A percentile compares a stretch with the other conserved stretches of the same genome.
These are phyloP conservation scores for Phytoseiulus persimilis DNA, from an alignment of 2,888 invertebrate genomes.

Conservation along the genomic window DNA sequence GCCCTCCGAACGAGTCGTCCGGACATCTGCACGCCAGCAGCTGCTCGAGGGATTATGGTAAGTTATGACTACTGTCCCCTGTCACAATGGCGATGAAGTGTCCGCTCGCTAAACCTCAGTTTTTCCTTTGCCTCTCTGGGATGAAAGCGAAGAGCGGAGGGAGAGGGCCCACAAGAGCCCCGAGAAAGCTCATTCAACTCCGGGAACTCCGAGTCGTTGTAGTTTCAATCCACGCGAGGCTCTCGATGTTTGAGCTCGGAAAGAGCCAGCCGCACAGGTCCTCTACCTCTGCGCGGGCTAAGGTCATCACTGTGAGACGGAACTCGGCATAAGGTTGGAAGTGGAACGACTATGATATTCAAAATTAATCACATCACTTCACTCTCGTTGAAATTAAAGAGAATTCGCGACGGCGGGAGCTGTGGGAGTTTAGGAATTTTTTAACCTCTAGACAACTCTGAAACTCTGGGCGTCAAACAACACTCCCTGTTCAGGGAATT, in stretches of 20 bases:
- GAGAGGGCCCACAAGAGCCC: neutral
- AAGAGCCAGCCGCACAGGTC: neutral
- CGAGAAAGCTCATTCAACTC: neutral
- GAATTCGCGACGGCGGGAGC: neutral
- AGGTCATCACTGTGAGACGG: neutral
- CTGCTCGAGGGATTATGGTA: neutral
- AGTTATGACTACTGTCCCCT: neutral
- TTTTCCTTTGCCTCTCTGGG: neutral
- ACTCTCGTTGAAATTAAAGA: neutral
- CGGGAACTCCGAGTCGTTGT: neutral
- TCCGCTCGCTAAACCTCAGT: neutral
- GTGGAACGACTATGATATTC: neutral
- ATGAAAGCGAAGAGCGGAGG: neutral
- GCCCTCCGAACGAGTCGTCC: neutral
- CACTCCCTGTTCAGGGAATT: neutral
- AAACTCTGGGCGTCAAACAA: neutral
- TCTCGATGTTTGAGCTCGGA: neutral
- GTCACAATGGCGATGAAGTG: neutral
- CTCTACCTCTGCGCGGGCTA: neutral
- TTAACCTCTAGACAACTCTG: neutral
- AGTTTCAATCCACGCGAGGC: neutral
- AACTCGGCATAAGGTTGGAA: neutral
- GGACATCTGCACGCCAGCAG: neutral
- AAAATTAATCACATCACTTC: neutral
- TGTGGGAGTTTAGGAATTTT: neutral